Evolutionary conservation across 1,140 invertebrate genomes (phyloP).

Genomic region (Stegodyphus mimosarum): DNA sequence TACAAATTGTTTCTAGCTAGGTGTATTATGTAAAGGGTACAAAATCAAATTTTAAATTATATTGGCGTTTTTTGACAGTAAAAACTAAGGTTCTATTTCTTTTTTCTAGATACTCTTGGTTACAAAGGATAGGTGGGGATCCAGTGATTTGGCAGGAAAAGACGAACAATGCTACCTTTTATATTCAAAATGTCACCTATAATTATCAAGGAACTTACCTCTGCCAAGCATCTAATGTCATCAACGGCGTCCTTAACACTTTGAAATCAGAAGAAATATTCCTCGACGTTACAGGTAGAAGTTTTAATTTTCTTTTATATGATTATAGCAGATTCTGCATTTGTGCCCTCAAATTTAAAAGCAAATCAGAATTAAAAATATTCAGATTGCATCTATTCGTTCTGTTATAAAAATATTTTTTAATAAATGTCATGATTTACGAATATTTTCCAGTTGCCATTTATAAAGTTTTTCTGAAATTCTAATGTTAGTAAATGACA

Average conservation of each 20-base stretch:
- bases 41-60: slow-evolving; percentile 7
- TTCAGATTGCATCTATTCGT: no score
- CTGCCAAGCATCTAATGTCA: slow-evolving; percentile 63
- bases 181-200: slow-evolving; percentile 62
- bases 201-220: slow-evolving; percentile 63
- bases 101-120: slow-evolving; percentile 60
- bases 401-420: no score
- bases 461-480: no score
- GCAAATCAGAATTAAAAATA: no score
- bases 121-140: slow-evolving; percentile 58
- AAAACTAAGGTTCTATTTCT: not conserved
- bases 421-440: no score
- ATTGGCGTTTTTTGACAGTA: not conserved
- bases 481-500: no score
- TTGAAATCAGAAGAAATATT: slow-evolving; percentile 61
- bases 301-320: not conserved
- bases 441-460: no score
- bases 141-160: slow-evolving; percentile 58
- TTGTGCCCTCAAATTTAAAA: no score
- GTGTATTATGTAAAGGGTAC: not conserved
- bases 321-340: no score
- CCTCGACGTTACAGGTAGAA: slow-evolving; percentile 62
- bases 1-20: no score
- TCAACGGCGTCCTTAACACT: slow-evolving; percentile 57
- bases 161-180: slow-evolving; percentile 61